Base-by-base conservation (phyloP, 1,140 invertebrate species). In the Hycleus cichorii region DNA sequence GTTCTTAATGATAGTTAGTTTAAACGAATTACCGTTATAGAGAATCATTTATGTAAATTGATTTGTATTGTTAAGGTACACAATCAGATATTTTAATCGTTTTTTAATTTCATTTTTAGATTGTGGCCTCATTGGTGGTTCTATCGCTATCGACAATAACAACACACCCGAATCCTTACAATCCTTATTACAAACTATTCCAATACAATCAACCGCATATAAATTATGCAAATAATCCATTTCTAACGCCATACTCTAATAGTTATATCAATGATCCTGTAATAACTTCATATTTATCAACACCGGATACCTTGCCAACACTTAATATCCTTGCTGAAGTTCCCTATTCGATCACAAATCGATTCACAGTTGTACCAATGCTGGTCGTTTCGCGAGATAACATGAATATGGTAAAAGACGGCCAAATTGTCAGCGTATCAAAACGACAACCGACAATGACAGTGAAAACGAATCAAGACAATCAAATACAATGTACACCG, bases 331-430 rank as follows among this genome's bases (percentile, higher is more conserved):
- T 71, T 8, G 65, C 67, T 6, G 66, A 71, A 64, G 39, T 62
- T 11, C 69, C 69, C 8, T 63, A 66, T 57, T 25, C 59, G 1
- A 64, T 71, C 32, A 57, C 61, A 10, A 67, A 60, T 27, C 58
- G 57, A 9, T 71, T 72, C 45, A 68, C 67, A 25, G 60, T 66
- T 2, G 56, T 72, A 9, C 70, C 70, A 11, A 65, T 72, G 64
- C 49, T 66, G 12, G 55, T 65, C 6, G 56, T 69, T 4, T 49
- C 64, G 4, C 50, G 62, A 56, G 58, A 70, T 18, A 65, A 57
- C 12, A 51, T 70, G 57, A 66, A 70, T 12, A 59, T 64, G 52
- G 53, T 69, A 7, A 59, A 61, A 1, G 45, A 64, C n/a, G 67
- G 49, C 1, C 44, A 66, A 24, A 69, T 70, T 7, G 59, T 64